These are phyloP conservation scores for Sebastolobus alascanus DNA, from an alignment of 2,797 vertebrate species.

Conservation along the genomic window DNA sequence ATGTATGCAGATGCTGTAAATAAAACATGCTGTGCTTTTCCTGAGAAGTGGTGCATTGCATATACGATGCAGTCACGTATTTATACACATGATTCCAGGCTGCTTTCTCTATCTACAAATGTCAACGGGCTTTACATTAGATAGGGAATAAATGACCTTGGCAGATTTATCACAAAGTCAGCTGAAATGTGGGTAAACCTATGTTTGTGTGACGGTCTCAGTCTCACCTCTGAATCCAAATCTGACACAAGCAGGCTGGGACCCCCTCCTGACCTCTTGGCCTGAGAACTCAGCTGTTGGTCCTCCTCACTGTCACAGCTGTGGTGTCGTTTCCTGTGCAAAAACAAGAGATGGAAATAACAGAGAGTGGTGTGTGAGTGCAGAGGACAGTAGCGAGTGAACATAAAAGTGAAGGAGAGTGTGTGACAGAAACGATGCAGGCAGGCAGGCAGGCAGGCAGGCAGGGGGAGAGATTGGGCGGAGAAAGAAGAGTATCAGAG, in stretches of 20 bases:
- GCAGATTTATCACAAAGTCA: neutral
- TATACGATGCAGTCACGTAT: neutral
- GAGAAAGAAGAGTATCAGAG: conserved; percentile 29
- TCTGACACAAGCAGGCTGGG: conserved; percentile 81
- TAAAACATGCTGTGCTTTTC: conserved; percentile 42
- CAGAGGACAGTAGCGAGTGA: neutral
- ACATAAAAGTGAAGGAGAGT: conserved; percentile 1
- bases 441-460: neutral
- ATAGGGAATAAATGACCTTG: neutral
- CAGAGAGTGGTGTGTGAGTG: neutral
- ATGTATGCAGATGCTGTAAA: conserved; percentile 31
- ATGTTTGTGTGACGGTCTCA: neutral
- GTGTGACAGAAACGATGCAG: conserved; percentile 41
- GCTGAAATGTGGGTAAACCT: neutral
- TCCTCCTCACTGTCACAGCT: conserved; percentile 89
- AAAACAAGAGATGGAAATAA: conserved; percentile 22
- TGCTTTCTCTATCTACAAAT: neutral
- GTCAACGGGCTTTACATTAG: neutral
- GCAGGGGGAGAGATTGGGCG: neutral
- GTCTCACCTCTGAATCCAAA: conserved; percentile 86
- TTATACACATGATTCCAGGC: neutral
- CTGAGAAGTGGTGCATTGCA: conserved; percentile 23
- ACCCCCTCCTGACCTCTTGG: conserved; percentile 88
- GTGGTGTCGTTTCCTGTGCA: conserved; percentile 90
- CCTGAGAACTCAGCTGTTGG: conserved; percentile 88